A percentile compares a stretch with the other conserved stretches of the same genome.
These are phyloP conservation scores for Henricia sp. DNA, from an alignment of 53 echinoderm and acorn worm species.

Conservation along the genomic window DNA sequence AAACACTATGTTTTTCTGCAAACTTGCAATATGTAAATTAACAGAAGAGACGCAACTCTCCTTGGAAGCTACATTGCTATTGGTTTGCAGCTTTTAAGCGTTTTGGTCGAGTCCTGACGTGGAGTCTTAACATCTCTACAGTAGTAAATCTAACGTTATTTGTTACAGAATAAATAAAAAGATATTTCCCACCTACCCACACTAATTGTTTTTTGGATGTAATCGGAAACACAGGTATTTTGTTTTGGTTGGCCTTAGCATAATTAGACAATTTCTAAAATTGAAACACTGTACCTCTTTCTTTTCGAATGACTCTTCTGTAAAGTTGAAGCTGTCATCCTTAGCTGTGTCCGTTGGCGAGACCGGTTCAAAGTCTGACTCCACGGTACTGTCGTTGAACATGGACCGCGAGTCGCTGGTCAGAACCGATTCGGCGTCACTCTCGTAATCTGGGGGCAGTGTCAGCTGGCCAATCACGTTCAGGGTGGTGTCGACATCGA, in stretches of 20 bases:
- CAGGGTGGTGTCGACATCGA: constrained; percentile 70
- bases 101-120: no score
- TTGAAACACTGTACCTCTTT: constrained; percentile 38
- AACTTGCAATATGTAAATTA: no score
- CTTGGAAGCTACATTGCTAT: no score
- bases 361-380: constrained; percentile 80
- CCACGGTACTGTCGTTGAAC: constrained; percentile 72
- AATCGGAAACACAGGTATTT: no score
- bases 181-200: no score
- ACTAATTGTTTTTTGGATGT: no score
- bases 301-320: constrained; percentile 52
- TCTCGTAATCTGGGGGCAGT: constrained; percentile 88
- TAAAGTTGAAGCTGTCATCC: constrained; percentile 65
- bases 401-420: constrained; percentile 67
- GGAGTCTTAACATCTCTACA: no score
- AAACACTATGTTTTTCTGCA: no score
- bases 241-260: neutral
- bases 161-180: no score
- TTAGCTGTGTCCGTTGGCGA: constrained; percentile 43
- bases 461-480: constrained; percentile 82
- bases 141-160: neutral
- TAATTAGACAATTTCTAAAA: neutral
- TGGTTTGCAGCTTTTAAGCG: no score
- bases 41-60: no score
- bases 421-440: constrained; percentile 80